A percentile compares a stretch with the other conserved stretches of the same genome.
Evolutionary conservation across 2,888 invertebrate species (phyloP).

Genomic region (Caenorhabditis uteleia): DNA sequence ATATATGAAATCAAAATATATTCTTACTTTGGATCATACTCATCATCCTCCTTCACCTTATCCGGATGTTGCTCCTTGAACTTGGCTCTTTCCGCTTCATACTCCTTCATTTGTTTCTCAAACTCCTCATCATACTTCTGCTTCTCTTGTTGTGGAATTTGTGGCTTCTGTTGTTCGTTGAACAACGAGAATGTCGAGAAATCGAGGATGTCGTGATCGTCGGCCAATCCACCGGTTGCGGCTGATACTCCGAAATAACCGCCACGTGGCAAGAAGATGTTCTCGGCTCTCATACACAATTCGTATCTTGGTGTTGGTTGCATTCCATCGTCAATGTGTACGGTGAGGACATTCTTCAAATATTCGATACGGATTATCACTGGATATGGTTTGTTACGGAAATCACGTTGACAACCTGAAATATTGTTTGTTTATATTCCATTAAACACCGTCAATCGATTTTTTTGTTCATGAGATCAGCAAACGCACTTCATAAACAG

Average conservation of each 20-base stretch:
- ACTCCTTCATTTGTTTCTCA: constrained; percentile 89
- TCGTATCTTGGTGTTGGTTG: constrained; percentile 91
- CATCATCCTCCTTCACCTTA: constrained; percentile 73
- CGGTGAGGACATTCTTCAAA: constrained; percentile 87
- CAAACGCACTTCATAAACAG: too few species aligned
- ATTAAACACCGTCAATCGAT: too few species aligned
- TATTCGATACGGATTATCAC: constrained; percentile 90
- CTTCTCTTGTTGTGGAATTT: constrained; percentile 77
- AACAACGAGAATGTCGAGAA: constrained; percentile 86
- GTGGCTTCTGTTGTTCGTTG: constrained; percentile 73
- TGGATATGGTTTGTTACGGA: constrained; percentile 96
- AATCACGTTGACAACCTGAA: constrained; percentile 94
- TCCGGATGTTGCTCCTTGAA: constrained; percentile 87
- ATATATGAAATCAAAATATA: too few species aligned
- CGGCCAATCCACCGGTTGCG: constrained; percentile 83
- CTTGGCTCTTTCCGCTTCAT: constrained; percentile 90
- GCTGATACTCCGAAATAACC: constrained; percentile 93
- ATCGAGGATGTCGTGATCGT: constrained; percentile 95
- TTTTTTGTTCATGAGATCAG: too few species aligned
- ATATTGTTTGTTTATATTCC: too few species aligned
- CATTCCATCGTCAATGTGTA: constrained; percentile 89
- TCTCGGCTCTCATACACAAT: constrained; percentile 87
- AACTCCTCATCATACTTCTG: constrained; percentile 89
- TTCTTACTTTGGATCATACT: constrained; percentile 54
- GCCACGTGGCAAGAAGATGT: constrained; percentile 83